Conservation (phyloP, 2,797 vertebrate species). For the Manis crassicaudata region DNA sequence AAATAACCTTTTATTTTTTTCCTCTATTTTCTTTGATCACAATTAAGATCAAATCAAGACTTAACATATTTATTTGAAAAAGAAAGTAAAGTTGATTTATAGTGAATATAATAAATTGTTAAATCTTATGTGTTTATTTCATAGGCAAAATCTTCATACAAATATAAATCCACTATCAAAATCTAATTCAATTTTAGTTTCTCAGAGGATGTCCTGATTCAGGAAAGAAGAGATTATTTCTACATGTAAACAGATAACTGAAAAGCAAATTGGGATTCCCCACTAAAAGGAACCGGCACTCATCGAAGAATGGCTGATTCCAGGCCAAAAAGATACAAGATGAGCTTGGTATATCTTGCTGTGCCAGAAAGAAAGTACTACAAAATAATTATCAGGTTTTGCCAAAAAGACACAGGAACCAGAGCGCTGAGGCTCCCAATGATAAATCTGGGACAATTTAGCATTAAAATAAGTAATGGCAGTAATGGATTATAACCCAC, state of each 20-base stretch:
- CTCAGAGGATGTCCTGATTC: background rate
- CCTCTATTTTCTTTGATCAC: background rate
- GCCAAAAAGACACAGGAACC: background rate
- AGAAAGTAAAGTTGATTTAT: slow-evolving; percentile 14
- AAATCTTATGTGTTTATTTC: background rate
- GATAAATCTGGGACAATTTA: background rate
- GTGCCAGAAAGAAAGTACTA: background rate
- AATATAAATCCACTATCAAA: slow-evolving; percentile 53
- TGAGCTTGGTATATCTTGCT: background rate
- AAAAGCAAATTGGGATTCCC: background rate
- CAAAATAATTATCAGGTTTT: background rate
- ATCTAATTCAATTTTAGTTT: slow-evolving; percentile 49
- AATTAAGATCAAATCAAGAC: slow-evolving; percentile 15
- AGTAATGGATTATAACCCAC: background rate
- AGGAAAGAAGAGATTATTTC: background rate
- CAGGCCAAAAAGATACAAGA: background rate
- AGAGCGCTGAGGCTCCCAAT: background rate
- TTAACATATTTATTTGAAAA: slow-evolving; percentile 36
- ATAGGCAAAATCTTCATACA: slow-evolving; percentile 37
- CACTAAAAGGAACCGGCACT: background rate
- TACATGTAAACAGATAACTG: background rate
- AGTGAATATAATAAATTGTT: background rate
- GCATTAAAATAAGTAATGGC: slow-evolving; percentile 41
- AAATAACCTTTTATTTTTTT: background rate
- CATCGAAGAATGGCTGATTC: background rate